These are phyloP conservation scores for Pediacus dermestoides DNA, from an alignment of 2,888 invertebrate genomes.

Conservation along the genomic window DNA sequence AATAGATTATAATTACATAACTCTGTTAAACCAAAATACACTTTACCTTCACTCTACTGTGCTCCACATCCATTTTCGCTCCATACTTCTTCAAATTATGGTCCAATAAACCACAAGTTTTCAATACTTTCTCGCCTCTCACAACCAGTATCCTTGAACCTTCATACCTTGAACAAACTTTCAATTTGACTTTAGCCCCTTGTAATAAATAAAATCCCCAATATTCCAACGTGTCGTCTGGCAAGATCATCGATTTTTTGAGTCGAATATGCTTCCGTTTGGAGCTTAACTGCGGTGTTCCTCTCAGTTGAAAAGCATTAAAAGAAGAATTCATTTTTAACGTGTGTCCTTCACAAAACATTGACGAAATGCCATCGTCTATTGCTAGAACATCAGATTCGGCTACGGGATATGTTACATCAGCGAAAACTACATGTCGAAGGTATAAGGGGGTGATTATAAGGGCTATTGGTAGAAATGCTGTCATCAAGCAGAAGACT, in stretches of 20 bases:
- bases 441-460: conserved; percentile 76
- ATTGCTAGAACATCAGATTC: conserved; percentile 84
- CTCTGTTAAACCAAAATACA: too few relatives aligned
- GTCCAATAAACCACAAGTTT: conserved; percentile 74
- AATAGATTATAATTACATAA: too few relatives aligned
- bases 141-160: conserved; percentile 79
- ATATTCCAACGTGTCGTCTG: conserved; percentile 82
- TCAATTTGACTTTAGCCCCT: conserved; percentile 73
- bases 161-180: conserved; percentile 74
- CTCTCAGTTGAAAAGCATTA: conserved; percentile 46
- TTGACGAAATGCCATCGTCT: conserved; percentile 74
- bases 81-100: conserved; percentile 63
- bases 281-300: conserved; percentile 62
- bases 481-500: conserved; percentile 72
- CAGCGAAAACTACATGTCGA: conserved; percentile 71
- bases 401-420: conserved; percentile 73
- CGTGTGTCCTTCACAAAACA: conserved; percentile 77
- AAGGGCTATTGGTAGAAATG: conserved; percentile 69
- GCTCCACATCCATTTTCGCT: conserved; percentile 58
- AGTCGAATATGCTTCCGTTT: conserved; percentile 71
- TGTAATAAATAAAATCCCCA: conserved; percentile 83
- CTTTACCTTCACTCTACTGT: conserved; percentile 52
- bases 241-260: conserved; percentile 77
- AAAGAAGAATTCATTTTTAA: conserved; percentile 70
- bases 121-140: conserved; percentile 71